Base-by-base conservation (phyloP, 2,797 vertebrate genomes). In the Rhynchonycteris naso region DNA sequence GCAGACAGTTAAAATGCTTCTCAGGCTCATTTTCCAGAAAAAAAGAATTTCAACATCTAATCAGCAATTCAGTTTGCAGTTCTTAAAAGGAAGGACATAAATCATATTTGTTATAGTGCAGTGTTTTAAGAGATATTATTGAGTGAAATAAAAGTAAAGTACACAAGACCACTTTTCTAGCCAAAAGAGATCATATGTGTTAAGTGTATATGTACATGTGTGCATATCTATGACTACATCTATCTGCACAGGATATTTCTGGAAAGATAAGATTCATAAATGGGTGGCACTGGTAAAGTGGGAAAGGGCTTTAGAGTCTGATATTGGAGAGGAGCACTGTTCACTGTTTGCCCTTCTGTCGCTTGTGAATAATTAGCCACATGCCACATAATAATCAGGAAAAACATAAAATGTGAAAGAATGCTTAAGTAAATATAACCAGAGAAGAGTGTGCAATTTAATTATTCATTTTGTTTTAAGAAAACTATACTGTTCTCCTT, bases 361-460 rank as follows among this genome's bases (percentile, higher is more conserved):
- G n/a, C 15, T 81, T 89, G 9, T 68, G 43, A 78, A 78, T 71
- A 38, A 87, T 88, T 71, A 86, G 47, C 35, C 59, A 84, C 5
- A 58, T 66, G 35, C 28, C 56, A 43, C 65, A 65, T 82, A 69
- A 58, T 38, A 78, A 28, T 74, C 63, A 43, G 43, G 18, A 19
- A 71, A 69, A 43, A 30, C 30, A 43, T 18, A 59, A 90, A 95
- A 69, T 59, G 16, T 87, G 66, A 75, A 88, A 26, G 7, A 75
- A 58, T 16, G 52, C 4, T 66, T 66, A 87, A 82, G 28, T 59
- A 88, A 93, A 93, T 47, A 83, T 90, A 93, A 81, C 10, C 35
- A 76, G 88, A 81, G 33, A 52, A 2, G 3, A 95, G 2, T 21
- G 8, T 90, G 58, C 7, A 89, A 91, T 84, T 72, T 89, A 81